Conservation (phyloP, 2,113 vertebrate species). For the Solea senegalensis region DNA sequence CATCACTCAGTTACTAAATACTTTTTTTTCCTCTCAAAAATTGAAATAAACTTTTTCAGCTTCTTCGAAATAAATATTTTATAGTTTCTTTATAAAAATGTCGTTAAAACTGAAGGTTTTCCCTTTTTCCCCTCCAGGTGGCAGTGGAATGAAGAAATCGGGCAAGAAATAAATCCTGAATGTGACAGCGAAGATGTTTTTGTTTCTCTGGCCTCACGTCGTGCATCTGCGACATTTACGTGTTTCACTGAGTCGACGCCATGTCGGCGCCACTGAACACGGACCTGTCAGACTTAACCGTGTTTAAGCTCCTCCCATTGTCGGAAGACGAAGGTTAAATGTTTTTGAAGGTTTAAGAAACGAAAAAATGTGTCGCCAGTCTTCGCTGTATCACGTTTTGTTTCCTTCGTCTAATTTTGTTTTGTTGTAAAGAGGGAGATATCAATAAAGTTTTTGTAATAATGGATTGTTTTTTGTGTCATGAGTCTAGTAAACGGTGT, state of each 20-base stretch:
- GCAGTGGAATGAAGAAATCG: conserved; percentile 95
- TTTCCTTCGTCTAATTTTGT: conserved; percentile 1
- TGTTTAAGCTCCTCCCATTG: neutral
- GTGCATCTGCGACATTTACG: neutral
- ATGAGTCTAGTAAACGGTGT: neutral
- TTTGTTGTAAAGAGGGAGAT: conserved; percentile 55
- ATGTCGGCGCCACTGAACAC: conserved; percentile 5
- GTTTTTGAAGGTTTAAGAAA: neutral
- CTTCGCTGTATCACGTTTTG: neutral
- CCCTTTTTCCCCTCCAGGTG: conserved; percentile 71
- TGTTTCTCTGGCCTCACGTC: neutral
- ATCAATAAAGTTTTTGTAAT: conserved; percentile 76
- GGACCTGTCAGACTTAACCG: neutral
- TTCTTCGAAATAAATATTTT: too few relatives aligned
- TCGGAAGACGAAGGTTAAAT: conserved; percentile 3
- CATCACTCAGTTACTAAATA: too few relatives aligned
- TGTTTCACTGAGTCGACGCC: neutral
- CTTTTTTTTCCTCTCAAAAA: too few relatives aligned
- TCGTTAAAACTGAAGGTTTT: neutral
- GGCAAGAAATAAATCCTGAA: conserved; percentile 88
- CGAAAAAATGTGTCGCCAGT: neutral
- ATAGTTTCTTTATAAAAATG: too few relatives aligned
- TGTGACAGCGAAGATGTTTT: neutral
- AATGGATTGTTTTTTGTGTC: conserved; percentile 6
- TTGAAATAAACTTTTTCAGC: too few relatives aligned